Evolutionary conservation across 1,140 invertebrate genomes (phyloP).

Genomic region (Aradophagus sp.): DNA sequence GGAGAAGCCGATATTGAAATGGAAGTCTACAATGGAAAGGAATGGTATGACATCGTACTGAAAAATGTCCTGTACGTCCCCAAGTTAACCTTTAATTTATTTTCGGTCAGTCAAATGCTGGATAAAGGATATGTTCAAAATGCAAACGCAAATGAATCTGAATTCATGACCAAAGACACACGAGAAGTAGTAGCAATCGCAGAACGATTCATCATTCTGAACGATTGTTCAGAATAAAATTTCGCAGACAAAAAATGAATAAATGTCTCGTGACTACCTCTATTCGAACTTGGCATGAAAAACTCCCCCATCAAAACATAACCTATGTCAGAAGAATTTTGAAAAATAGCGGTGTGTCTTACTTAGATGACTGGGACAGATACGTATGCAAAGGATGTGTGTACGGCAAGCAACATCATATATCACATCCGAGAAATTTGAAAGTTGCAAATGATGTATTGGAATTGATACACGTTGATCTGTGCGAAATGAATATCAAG

Average conservation of each 20-base stretch:
- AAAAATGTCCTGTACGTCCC: slow-evolving; percentile 55
- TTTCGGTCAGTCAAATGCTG: not conserved
- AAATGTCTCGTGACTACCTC: slow-evolving; percentile 4
- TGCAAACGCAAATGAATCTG: not conserved
- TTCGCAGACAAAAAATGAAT: not conserved
- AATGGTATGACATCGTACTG: slow-evolving; percentile 45
- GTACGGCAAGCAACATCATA: slow-evolving; percentile 4
- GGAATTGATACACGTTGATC: slow-evolving; percentile 7
- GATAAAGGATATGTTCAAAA: slow-evolving; percentile 10
- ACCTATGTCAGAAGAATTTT: slow-evolving; percentile 4
- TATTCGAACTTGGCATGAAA: slow-evolving; percentile 9
- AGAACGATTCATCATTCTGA: slow-evolving; percentile 6
- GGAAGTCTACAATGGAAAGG: slow-evolving; percentile 47
- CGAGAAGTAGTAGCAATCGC: slow-evolving; percentile 1
- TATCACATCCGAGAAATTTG: slow-evolving; percentile 3
- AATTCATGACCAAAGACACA: slow-evolving; percentile 5
- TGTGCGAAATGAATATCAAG: slow-evolving; percentile 3
- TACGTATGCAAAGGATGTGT: slow-evolving; percentile 4
- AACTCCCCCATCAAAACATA: slow-evolving; percentile 12
- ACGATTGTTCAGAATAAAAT: slow-evolving; percentile 5
- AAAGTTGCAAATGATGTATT: not conserved
- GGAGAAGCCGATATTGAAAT: slow-evolving; percentile 43
- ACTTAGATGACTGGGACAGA: slow-evolving; percentile 7
- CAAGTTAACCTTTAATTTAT: slow-evolving; percentile 15
- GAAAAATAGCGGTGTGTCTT: not conserved